Evolutionary conservation across 2,113 vertebrate species (phyloP), one percentile per base, ranked within the genome.

Genomic region (Trogon surrucura): DNA sequence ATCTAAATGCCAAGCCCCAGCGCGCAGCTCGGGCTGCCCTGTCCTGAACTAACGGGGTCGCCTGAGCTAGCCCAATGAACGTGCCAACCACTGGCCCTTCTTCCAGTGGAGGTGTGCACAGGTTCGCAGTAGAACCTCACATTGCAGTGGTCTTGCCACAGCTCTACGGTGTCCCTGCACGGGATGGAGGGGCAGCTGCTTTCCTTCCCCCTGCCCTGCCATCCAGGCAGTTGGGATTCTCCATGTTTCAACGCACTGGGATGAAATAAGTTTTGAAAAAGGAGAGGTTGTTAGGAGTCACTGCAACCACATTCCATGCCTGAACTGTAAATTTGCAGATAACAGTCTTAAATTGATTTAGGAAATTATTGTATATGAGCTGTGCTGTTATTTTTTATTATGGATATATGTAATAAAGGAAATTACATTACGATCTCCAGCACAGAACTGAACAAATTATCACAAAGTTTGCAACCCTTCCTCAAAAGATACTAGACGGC

Each of bases 381-480:
- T 62, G 8, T 72, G 47, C 23, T 26, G 38, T 50, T 84, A 45
- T 88, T 81, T 89, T 81, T 91, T 70, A 19, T 51, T 69, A 44
- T 11, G 12, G 16, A 30, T 78, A 27, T 71, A 15, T 15, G 11
- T 79, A 64, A 81, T 87, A 90, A 82, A 80, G 53, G 26, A 88
- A 91, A 89, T 80, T 64, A 64, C 30, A 18, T 34, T 0, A 47
- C n/a, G 29, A 38, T 75, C 21, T 58, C 14, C 22, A 74, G 22
- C 80, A 86, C 44, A 51, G 38, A 92, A 74, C 67, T 48, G 47
- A 92, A 62, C 20, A 92, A 83, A 93, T 71, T 69, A 78, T 81
- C 80, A 79, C 53, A 36, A 94, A 95, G 60, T 84, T 87, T 88
- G 32, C 44, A 85, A 74, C 38, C 20, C 64, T 74, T 85, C 45